Evolutionary conservation across 2,113 vertebrate species (phyloP), one percentile per base, ranked within the genome.

Genomic region (Nanger granti): DNA sequence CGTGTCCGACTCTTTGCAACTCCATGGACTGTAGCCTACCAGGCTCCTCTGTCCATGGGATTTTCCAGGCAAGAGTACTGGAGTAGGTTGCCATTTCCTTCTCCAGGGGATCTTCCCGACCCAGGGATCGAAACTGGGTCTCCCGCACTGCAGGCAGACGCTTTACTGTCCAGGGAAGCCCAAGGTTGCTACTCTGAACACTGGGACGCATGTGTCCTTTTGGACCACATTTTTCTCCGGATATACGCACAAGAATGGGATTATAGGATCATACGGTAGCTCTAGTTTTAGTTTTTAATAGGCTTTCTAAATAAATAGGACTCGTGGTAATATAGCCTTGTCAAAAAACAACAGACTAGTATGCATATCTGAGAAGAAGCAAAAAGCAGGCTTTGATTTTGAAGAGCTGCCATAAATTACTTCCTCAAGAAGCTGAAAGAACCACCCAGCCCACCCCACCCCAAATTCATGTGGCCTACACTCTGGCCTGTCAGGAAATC

Each of bases 401-500:
- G 79, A 52, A 93, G 59, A 59, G 69, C 80, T 20, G 52, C 7
- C 7, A 2, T 47, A 11, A 24, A 5, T 5, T 2, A 24, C 55
- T 55, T 29, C 7, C 20, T 73, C 55, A 7, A 82, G 44, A 20
- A 18, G 26, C 88, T 31, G 37, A 87, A 41, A 49, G 88, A 20
- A 31, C 15, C 88, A 8, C 37, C 14, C 29, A 44, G 28, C 22
- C 20, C 13, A 14, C 31, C 54, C 17, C 2, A 15, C 10, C 83
- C n/a, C 87, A 47, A 14, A 31, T 2, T 3, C 66, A 7, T 0
- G 0, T 2, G 31, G 29, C 55, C 18, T 3, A 3, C 0, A 9
- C 49, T 31, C 2, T 15, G 34, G 76, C 54, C 54, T 0, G 1
- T 31, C 29, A 5, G 84, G 31, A n/a, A 9, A 47, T 18, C 20